phyloP scores from a whole-genome alignment of 2,113 vertebrate species.

The Poecile atricapillus region DNA sequence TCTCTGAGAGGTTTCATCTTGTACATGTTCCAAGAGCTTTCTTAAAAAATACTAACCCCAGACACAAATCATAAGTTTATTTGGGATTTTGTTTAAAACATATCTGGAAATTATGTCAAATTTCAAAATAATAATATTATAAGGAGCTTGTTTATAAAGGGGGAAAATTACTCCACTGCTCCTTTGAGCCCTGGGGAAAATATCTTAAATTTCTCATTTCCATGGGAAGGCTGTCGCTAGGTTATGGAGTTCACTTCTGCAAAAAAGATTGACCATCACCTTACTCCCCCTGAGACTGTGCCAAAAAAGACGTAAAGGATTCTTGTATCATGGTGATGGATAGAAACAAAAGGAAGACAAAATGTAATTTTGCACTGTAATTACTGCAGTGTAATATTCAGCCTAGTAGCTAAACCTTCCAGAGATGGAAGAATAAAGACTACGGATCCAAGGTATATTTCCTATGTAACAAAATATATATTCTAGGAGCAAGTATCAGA shows the following conservation, averaged over 20 bases:
- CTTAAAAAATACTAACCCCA: background rate
- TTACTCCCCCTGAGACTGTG: background rate
- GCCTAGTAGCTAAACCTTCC: background rate
- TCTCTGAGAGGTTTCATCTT: background rate
- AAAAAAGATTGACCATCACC: background rate
- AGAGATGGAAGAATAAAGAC: background rate
- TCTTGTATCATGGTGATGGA: background rate
- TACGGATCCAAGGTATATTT: background rate
- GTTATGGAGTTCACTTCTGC: background rate
- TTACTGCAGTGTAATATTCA: background rate
- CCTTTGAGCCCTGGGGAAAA: background rate
- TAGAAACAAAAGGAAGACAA: background rate
- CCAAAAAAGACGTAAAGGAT: background rate
- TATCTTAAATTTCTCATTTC: background rate
- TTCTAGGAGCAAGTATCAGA: background rate
- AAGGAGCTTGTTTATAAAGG: background rate
- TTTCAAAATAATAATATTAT: background rate
- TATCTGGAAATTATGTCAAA: background rate
- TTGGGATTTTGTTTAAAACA: background rate
- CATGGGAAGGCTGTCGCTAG: background rate
- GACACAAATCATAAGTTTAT: background rate
- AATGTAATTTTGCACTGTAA: no score
- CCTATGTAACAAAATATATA: background rate
- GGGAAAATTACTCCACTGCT: background rate
- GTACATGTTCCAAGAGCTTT: background rate